Base-by-base conservation (phyloP, 2,113 vertebrate species). In the Psilopsiagon aurifrons region DNA sequence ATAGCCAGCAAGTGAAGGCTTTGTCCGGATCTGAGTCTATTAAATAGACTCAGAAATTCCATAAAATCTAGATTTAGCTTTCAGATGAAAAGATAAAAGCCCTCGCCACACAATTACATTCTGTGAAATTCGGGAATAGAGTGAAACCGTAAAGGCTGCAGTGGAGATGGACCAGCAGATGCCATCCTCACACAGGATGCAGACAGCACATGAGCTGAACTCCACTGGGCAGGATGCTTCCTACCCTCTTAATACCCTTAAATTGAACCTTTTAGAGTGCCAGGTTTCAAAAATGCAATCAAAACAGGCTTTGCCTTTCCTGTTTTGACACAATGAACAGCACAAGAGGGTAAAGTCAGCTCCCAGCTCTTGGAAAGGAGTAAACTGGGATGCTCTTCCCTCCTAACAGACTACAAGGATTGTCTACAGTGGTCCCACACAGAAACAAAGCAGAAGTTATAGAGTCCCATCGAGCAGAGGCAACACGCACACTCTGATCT, bases 371-470 rank as follows among this genome's bases (percentile, higher is more conserved):
- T 3, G 47, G 20, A 25, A 25, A 39, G 64, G 22, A 71, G 6
- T 7, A 17, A 33, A 20, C 22, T 2, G 31, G 44, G 14, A 6
- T 10, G 28, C 5, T 35, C 33, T 27, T 59, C 51, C 29, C 39
- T 47, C 66, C 47, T 11, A 6, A 55, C 2, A 5, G 57, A 35
- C 13, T 35, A 59, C 22, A 59, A 35, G 57, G 33, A 7, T 5
- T 10, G 8, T 62, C 55, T 31, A 23, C 33, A 27, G 78, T 6
- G 0, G 7, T 16, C 17, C 37, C 11, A 2, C 1, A 3, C 0
- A 33, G 77, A 54, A 43, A 20, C 0, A 0, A 49, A 35, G 8
- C 12, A 10, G 33, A n/a, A 41, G 20, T 5, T 27, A 35, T 3
- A 44, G 63, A 27, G 23, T 13, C 23, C 64, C 70, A 44, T 10